Conservation (phyloP, 2,797 vertebrate species). For the Poliocrania exsul region DNA sequence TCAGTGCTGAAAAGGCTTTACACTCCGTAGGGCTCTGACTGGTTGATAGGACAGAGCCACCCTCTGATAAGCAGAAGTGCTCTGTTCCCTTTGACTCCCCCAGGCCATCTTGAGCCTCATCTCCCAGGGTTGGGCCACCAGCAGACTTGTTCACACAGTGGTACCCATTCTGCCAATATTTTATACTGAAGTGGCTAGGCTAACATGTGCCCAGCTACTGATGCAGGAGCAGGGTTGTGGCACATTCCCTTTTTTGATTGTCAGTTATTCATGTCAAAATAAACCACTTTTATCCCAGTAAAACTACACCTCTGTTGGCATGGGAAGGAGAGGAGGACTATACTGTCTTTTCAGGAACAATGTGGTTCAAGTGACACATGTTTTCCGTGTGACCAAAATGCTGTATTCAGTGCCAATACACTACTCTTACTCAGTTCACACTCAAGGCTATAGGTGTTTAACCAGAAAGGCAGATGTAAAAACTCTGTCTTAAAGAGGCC, state of each 20-base stretch:
- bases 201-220: background rate
- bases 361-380: background rate
- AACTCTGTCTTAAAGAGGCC: background rate
- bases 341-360: background rate
- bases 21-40: background rate
- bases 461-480: background rate
- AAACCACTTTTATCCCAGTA: background rate
- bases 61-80: slow-evolving; percentile 52
- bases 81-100: background rate
- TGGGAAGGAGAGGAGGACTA: background rate
- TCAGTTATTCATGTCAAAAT: background rate
- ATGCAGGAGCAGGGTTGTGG: background rate
- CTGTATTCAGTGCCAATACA: accelerated
- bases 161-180: background rate
- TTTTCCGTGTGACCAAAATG: background rate
- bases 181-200: background rate
- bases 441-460: background rate
- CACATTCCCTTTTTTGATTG: background rate
- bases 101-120: background rate
- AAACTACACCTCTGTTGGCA: background rate
- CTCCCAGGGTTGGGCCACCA: accelerated
- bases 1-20: slow-evolving; percentile 54
- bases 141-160: background rate
- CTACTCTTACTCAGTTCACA: background rate
- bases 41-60: slow-evolving; percentile 12